Base-by-base conservation (phyloP, 2,888 invertebrate genomes). In the Galeruca laticollis region DNA sequence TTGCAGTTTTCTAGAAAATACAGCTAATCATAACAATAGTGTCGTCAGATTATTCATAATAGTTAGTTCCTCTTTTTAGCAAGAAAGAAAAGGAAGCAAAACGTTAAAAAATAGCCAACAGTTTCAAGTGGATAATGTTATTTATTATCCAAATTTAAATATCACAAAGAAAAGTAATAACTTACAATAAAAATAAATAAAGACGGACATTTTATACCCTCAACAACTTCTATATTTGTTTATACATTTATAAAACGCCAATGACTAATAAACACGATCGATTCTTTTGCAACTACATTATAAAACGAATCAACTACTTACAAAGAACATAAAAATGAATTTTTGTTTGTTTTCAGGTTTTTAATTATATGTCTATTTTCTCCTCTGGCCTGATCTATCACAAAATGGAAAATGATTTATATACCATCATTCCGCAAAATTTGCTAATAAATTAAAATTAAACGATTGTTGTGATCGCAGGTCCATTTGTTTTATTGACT, bases 401-500 rank as follows among this genome's bases (percentile, higher is more conserved):
- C 40, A 47, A 47, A 15, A 47, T 47, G 18, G 47, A 47, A 47
- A 47, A 47, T 8, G 15, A 47, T 18, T 18, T 47, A 47, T 18
- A 47, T 3, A 11, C 1, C 15, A 43, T 13, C 6, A 43, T 40
- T 40, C 10, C 40, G 47, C 15, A 47, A 47, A 5, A 15, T 47
- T 47, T 18, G 6, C 18, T 56, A 56, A n/a, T 33, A 26, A 35
- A 26, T 33, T 4, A 31, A 52, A 31, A 18, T 80, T 87, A 91
- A 78, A 91, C 91, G 70, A 89, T 90, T 75, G 92, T 89, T 70
- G 89, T 90, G 75, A 92, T 89, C 71, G 92, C 88, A 71, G 90
- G 89, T 83, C 91, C 90, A 64, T 93, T 87, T 85, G 96, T 96
- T 86, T 98, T 98, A 86, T 97, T 95, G 63, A 98, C 98, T 80